These are phyloP conservation scores for Agriotes lineatus DNA, from an alignment of 2,888 invertebrate genomes.

Conservation along the genomic window DNA sequence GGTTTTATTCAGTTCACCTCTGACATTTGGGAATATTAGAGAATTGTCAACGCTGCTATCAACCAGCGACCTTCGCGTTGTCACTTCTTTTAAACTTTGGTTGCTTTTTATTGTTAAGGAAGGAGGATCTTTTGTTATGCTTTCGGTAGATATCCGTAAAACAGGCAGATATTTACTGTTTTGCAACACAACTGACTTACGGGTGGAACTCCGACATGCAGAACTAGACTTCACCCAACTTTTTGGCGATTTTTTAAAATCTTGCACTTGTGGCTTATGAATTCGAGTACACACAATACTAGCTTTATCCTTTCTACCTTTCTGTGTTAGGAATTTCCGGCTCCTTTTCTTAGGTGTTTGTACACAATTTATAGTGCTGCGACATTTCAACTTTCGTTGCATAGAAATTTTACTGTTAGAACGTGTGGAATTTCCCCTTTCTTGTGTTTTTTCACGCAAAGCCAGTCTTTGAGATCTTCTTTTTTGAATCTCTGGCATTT, in stretches of 20 bases:
- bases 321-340: conserved; percentile 31
- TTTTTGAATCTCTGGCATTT: no score
- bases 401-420: conserved; percentile 1
- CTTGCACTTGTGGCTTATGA: conserved; percentile 60
- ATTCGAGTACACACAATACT: conserved; percentile 64
- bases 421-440: background rate
- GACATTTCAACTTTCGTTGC: conserved; percentile 46
- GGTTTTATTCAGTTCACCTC: no score
- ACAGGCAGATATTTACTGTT: background rate
- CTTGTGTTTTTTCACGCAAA: background rate
- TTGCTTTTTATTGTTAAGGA: no score
- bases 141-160: background rate
- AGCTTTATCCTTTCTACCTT: conserved; percentile 44
- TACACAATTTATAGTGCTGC: conserved; percentile 61
- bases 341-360: conserved; percentile 25
- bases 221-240: no score
- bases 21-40: no score
- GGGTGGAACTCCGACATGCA: no score
- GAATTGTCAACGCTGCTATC: no score
- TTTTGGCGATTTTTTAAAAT: conserved; percentile 66
- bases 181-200: no score
- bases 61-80: no score
- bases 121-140: background rate
- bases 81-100: no score
- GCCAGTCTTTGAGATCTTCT: background rate